Evolutionary conservation across 2,797 vertebrate genomes (phyloP).

Genomic region (Xenopus petersii): DNA sequence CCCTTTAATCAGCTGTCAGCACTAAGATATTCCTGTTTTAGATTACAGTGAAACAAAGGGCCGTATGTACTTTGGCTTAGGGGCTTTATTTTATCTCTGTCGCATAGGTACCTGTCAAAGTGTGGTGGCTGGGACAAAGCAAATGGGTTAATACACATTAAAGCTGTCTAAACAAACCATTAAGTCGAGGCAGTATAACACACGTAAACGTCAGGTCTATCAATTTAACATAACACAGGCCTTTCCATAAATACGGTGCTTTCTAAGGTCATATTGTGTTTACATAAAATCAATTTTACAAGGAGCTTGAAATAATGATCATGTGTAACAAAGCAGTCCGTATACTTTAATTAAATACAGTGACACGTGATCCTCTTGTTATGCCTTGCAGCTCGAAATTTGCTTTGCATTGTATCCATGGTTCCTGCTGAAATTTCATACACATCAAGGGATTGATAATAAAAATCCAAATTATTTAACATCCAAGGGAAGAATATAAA

Average conservation of each 20-base stretch:
- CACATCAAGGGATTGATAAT: neutral
- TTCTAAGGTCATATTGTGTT: conserved; percentile 58
- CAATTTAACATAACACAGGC: conserved; percentile 67
- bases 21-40: conserved; percentile 56
- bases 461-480: neutral
- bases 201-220: conserved; percentile 72
- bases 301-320: conserved; percentile 68
- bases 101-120: conserved; percentile 64
- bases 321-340: conserved; percentile 54
- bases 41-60: conserved; percentile 62
- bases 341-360: conserved; percentile 50
- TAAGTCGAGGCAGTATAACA: conserved; percentile 73
- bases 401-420: neutral
- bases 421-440: neutral
- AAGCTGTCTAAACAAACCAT: conserved; percentile 75
- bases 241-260: conserved; percentile 60
- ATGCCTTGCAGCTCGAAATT: conserved; percentile 7
- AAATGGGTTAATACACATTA: conserved; percentile 66
- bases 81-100: conserved; percentile 65
- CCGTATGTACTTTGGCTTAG: conserved; percentile 53
- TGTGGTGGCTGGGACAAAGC: conserved; percentile 59
- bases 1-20: neutral
- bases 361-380: conserved; percentile 9
- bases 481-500: no score
- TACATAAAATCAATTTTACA: conserved; percentile 77